Conservation (phyloP, 2,797 vertebrate genomes). For the Australoheros facetus region DNA sequence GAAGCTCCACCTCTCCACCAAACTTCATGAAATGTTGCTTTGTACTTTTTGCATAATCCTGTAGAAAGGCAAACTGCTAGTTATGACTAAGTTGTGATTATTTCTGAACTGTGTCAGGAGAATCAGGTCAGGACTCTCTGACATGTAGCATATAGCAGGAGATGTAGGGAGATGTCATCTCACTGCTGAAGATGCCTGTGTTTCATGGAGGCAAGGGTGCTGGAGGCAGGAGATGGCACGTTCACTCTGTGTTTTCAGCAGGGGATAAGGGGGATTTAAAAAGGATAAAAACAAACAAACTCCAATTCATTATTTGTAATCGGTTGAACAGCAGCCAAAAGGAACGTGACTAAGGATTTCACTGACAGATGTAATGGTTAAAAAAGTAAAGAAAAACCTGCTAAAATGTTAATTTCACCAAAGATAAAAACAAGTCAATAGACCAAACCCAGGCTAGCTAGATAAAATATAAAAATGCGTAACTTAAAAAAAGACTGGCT, state of each 20-base stretch:
- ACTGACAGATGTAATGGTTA: background rate
- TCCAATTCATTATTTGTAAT: background rate
- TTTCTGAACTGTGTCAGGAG: no score
- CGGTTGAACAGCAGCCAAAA: no score
- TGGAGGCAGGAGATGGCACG: background rate
- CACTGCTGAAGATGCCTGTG: no score
- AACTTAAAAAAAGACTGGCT: no score
- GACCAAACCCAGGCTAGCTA: background rate
- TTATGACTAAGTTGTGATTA: no score
- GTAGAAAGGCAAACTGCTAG: no score
- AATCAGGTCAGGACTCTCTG: no score
- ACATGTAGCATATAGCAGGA: no score
- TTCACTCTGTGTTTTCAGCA: background rate
- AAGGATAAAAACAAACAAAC: background rate
- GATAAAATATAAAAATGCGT: background rate
- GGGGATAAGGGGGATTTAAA: background rate
- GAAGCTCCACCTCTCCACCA: no score
- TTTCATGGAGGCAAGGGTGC: background rate
- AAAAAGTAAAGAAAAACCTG: background rate
- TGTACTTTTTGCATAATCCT: no score
- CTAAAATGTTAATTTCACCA: background rate
- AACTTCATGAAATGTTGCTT: no score
- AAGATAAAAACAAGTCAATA: background rate
- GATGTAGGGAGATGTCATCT: no score
- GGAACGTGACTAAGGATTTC: background rate